Percentiles rank a stretch among this genome's conserved stretches.
Evolutionary conservation across 2,888 invertebrate species (phyloP).

Genomic region (Ephialtes manifestator): DNA sequence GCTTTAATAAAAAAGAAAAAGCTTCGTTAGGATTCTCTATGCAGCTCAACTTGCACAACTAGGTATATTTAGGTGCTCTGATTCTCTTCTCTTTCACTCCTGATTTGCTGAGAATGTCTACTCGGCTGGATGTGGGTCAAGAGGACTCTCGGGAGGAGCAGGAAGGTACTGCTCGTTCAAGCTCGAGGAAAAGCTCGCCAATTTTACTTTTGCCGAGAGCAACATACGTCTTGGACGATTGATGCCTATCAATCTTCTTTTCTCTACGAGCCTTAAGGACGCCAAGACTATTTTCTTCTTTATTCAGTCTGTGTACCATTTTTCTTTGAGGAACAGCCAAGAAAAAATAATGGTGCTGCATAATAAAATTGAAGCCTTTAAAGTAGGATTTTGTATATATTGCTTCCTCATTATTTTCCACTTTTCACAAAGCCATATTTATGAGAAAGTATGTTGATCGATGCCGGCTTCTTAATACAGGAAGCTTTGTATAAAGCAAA

Average conservation of each 20-base stretch:
- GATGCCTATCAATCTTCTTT: constrained; percentile 10
- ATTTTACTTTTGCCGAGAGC: constrained; percentile 21
- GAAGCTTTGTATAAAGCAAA: too few species aligned
- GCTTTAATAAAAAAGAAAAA: background rate
- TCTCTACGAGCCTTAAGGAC: background rate
- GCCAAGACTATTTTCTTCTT: background rate
- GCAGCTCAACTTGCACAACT: constrained; percentile 13
- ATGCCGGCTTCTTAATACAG: too few species aligned
- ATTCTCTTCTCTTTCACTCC: constrained; percentile 13
- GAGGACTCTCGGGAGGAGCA: constrained; percentile 20
- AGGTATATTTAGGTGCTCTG: constrained; percentile 11
- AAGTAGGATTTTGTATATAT: too few species aligned
- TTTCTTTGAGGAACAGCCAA: background rate
- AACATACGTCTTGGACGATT: constrained; percentile 16
- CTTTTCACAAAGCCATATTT: background rate
- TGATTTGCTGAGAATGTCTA: constrained; percentile 13
- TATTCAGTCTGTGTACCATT: background rate
- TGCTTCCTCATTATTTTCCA: too few species aligned
- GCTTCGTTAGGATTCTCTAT: background rate
- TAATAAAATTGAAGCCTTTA: too few species aligned
- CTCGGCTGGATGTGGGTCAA: constrained; percentile 26
- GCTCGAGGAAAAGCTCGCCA: constrained; percentile 1
- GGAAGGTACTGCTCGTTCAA: background rate
- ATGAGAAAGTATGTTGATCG: background rate
- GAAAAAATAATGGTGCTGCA: background rate